Percentiles rank a stretch among this genome's conserved stretches.
Conservation (phyloP, 2,888 invertebrate species). For the Scaptodrosophila latifasciaeformis region DNA sequence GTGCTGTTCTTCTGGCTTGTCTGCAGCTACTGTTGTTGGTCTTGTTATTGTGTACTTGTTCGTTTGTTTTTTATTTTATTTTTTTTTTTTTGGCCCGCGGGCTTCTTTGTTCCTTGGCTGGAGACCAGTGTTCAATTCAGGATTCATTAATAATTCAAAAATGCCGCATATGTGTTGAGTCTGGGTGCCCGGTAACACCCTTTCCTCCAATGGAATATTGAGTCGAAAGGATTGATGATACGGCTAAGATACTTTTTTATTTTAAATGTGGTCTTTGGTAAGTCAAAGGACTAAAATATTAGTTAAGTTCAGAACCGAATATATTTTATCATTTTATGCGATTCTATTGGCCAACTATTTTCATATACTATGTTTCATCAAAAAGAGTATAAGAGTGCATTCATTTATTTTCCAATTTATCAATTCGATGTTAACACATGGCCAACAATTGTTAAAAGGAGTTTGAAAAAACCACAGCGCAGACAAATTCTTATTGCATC, state of each 20-base stretch:
- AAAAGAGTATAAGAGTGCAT: conserved; percentile 35
- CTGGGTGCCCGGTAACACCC: conserved; percentile 5
- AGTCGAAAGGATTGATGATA: too few relatives aligned
- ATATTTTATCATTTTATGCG: too few relatives aligned
- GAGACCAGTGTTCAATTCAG: conserved; percentile 12
- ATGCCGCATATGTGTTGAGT: conserved; percentile 55
- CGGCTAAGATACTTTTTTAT: too few relatives aligned
- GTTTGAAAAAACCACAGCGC: neutral
- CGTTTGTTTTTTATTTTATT: too few relatives aligned
- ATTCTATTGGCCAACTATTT: neutral
- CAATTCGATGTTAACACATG: conserved; percentile 28
- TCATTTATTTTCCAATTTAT: conserved; percentile 67
- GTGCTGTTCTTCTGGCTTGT: conserved; percentile 14
- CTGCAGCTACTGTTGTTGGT: conserved; percentile 14
- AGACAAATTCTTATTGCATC: too few relatives aligned
- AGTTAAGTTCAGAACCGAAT: too few relatives aligned
- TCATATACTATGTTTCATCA: too few relatives aligned
- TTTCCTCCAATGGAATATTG: too few relatives aligned
- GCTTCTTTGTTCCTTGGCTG: conserved; percentile 49
- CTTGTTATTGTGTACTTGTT: conserved; percentile 13
- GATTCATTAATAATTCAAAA: conserved; percentile 71
- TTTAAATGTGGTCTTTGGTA: too few relatives aligned
- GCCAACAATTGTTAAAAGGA: neutral
- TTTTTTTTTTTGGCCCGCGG: conserved; percentile 39
- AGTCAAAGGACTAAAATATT: too few relatives aligned